Evolutionary conservation across 2,888 invertebrate genomes (phyloP), one percentile per base, ranked within the genome.

Genomic region (Lithophane semibrunnea): DNA sequence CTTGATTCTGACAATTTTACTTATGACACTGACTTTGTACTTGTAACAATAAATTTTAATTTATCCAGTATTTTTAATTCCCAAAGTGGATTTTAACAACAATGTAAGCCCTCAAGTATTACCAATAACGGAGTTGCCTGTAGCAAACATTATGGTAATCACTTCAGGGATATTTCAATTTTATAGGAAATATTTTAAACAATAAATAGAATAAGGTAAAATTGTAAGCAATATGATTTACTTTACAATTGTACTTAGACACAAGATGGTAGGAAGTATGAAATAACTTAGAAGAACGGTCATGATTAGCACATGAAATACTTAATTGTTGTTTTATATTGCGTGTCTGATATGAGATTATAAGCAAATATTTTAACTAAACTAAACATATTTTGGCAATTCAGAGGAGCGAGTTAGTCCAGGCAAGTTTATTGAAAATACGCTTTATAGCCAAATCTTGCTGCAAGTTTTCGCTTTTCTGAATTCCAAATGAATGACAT

Each of bases 161-260:
- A 87, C 82, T 80, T 71, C 52, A 83, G 77, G 73, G 74, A 75
- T 84, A 79, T 71, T 80, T 74, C 71, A 88, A 77, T 80, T 84
- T 77, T 85, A 82, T 88, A 82, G 64, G 72, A 54, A 83, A 86
- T 79, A 77, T 84, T 73, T 73, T 85, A 75, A 77, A 88, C 84
- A 88, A 88, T 88, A 87, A 88, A 89, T 88, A 88, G 84, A 74
- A 74, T 87, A 85, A 90, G 87, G 78, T 84, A 88, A 88, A 88
- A 88, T 87, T 86, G 75, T 90, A 88, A 89, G 89, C 89, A 90
- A 90, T 90, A 89, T 75, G 84, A 81, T 84, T 83, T 88, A 83
- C 80, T 83, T 86, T 84, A 85, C 81, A 82, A 77, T 71, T 80
- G 75, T 85, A 77, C 74, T 83, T 80, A 82, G 82, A 84, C 73